phyloP scores from a whole-genome alignment of 2,888 invertebrate genomes.

The Polydrusus tereticollis region DNA sequence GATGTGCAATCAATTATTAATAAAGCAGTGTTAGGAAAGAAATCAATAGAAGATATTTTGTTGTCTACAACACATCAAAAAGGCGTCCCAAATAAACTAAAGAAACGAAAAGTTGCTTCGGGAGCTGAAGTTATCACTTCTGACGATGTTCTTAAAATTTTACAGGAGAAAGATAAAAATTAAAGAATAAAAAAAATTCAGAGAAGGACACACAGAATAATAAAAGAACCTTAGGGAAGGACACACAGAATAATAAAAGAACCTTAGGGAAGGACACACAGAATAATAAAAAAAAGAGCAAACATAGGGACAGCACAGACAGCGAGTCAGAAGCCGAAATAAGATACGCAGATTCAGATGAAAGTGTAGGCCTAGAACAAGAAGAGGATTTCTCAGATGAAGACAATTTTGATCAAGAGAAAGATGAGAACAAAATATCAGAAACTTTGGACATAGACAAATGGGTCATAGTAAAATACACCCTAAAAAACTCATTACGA shows the following conservation, averaged over 20 bases:
- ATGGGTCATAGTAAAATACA: conserved; percentile 4
- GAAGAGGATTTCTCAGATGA: background rate
- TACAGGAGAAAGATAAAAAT: conserved; percentile 7
- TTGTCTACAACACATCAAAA: conserved; percentile 4
- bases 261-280: no score
- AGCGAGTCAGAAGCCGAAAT: conserved; percentile 8
- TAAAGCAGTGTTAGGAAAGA: background rate
- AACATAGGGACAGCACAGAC: background rate
- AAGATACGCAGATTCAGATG: conserved; percentile 3
- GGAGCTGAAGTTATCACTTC: conserved; percentile 6
- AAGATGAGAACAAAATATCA: conserved; percentile 1
- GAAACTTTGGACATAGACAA: background rate
- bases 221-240: no score
- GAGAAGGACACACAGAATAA: background rate
- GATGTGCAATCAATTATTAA: conserved; percentile 2
- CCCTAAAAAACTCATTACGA: no score
- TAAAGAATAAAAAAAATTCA: background rate
- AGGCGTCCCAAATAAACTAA: conserved; percentile 3
- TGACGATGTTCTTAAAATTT: conserved; percentile 5
- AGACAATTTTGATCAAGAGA: conserved; percentile 1
- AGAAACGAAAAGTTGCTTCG: conserved; percentile 1
- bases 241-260: no score
- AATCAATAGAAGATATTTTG: conserved; percentile 13
- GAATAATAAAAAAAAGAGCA: background rate
- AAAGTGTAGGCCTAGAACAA: conserved; percentile 2